Base-by-base conservation (phyloP, 2,113 vertebrate genomes). In the Hydrolagus affinis region DNA sequence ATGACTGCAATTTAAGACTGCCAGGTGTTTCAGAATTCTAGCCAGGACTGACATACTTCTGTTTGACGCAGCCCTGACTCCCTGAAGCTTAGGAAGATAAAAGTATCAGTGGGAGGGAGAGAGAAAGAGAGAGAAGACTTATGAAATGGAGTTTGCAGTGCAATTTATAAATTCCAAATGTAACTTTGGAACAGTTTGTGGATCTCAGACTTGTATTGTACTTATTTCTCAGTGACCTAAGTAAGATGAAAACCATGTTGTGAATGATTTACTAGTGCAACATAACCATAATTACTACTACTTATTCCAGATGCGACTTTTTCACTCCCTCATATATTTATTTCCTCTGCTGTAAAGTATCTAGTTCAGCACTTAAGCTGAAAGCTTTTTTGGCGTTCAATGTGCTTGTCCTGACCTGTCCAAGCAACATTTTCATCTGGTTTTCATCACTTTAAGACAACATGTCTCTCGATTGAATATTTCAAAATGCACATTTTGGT, bases 351-450 rank as follows among this genome's bases (percentile, higher is more conserved):
- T 92, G 91, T 94, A 93, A 94, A 94, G 92, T 93, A 94, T 94
- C 89, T 90, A 91, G 93, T 94, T 93, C 92, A 90, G 93, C 92
- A 94, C 93, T 93, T 94, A 94, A 93, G 92, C 92, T 95, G 95
- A 95, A 95, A 95, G 94, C 94, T 93, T 95, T 95, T 95, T 94
- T 95, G 94, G 94, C 94, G 93, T 90, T 88, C 88, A 88, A 88
- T 89, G 85, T 90, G 87, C 93, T 91, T 93, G 91, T 93, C 91
- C 92, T 94, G 93, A 94, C 93, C 92, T 93, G 91, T 91, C 91
- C 91, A 93, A 94, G 91, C 93, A 93, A 94, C 92, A 91, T 94
- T 94, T 95, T 95, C 94, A 95, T 83, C 78, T 83, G 78, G 78
- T 83, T 83, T 83, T 83, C 78, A 83, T 83, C 78, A 68, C 78